Percentiles rank a stretch among this genome's conserved stretches.
These are phyloP conservation scores for Papilio demoleus DNA, from an alignment of 2,888 invertebrate genomes.

Conservation along the genomic window DNA sequence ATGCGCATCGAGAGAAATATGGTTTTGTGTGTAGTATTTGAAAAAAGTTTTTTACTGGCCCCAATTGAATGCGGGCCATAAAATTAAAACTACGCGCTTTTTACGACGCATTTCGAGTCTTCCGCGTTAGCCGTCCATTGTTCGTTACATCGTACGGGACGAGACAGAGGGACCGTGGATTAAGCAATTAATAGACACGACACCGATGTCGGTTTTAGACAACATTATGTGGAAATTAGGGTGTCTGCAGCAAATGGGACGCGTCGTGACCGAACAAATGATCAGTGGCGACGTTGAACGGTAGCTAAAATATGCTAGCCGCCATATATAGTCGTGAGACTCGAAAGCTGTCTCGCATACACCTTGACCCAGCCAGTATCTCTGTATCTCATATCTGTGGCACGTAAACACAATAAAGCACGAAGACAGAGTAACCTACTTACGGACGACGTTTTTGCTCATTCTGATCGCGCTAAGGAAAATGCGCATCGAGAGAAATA, in stretches of 20 bases:
- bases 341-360: conserved; percentile 74
- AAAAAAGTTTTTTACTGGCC: conserved; percentile 63
- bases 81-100: conserved; percentile 80
- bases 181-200: conserved; percentile 68
- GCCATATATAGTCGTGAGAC: conserved; percentile 70
- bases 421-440: conserved; percentile 75
- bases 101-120: conserved; percentile 78
- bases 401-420: conserved; percentile 82
- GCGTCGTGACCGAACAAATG: conserved; percentile 64
- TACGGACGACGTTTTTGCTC: conserved; percentile 65
- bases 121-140: conserved; percentile 75
- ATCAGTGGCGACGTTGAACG: conserved; percentile 58
- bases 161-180: conserved; percentile 74
- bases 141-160: conserved; percentile 63
- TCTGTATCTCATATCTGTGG: conserved; percentile 74
- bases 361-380: conserved; percentile 76
- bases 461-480: conserved; percentile 65
- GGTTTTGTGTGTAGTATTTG: conserved; percentile 25
- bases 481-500: conserved; percentile 46
- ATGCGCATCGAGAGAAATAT: conserved; percentile 45
- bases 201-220: conserved; percentile 60
- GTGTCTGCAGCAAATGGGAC: conserved; percentile 62
- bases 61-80: conserved; percentile 79
- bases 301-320: conserved; percentile 68
- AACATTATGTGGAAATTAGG: conserved; percentile 71